phyloP scores from a whole-genome alignment of 2,113 vertebrate species.

The Nicator chloris region DNA sequence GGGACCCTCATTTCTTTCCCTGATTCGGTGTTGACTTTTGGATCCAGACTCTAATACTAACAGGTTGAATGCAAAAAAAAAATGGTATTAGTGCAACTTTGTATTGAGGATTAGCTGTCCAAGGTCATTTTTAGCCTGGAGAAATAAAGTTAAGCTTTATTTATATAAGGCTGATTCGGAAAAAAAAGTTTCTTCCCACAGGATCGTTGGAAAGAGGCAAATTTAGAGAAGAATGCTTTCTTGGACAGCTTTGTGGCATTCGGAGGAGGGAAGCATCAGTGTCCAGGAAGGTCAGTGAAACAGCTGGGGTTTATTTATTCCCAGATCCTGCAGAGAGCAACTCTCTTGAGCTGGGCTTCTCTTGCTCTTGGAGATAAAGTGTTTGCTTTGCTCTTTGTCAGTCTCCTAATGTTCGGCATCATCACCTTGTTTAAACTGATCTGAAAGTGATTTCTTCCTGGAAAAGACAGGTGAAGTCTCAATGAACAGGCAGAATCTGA shows the following conservation, averaged over 20 bases:
- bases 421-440: background rate
- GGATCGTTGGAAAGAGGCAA: conserved; percentile 86
- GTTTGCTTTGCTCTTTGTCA: background rate
- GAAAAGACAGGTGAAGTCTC: background rate
- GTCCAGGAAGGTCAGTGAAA: conserved; percentile 86
- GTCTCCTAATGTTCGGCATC: background rate
- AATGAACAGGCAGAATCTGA: background rate
- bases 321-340: conserved; percentile 8
- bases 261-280: conserved; percentile 82
- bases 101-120: conserved; percentile 69
- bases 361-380: background rate
- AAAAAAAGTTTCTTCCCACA: conserved; percentile 83
- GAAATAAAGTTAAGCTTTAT: conserved; percentile 75
- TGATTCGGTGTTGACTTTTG: background rate
- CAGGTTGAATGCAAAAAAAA: conserved; percentile 47
- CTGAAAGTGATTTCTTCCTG: background rate
- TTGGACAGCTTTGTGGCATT: conserved; percentile 85
- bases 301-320: conserved; percentile 60
- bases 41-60: conserved; percentile 10
- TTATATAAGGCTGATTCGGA: conserved; percentile 72
- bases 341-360: background rate
- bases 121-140: conserved; percentile 71
- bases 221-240: conserved; percentile 86
- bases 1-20: background rate
- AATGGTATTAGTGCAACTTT: conserved; percentile 35